Percentiles rank a stretch among this genome's conserved stretches.
Conservation (phyloP, 1,140 invertebrate genomes). For the Bombus soroeensis region DNA sequence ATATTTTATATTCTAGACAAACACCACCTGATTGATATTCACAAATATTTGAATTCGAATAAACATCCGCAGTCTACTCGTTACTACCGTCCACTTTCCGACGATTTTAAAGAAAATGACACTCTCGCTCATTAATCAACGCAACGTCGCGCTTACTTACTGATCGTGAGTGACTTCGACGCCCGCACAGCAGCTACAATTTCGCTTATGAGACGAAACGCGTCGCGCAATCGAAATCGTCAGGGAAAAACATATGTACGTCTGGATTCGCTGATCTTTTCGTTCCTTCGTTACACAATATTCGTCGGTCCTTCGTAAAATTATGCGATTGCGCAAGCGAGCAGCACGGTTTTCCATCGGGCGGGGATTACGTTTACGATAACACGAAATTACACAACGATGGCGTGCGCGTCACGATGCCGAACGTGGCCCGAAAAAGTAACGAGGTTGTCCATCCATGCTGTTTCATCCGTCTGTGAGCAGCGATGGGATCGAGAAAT, state of each 20-base stretch:
- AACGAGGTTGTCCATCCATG: constrained; percentile 15
- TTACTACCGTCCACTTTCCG: neutral
- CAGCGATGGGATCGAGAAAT: neutral
- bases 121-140: neutral
- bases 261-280: constrained; percentile 35
- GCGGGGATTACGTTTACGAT: constrained; percentile 38
- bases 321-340: constrained; percentile 9
- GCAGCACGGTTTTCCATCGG: neutral
- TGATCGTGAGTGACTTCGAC: neutral
- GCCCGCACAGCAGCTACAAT: neutral
- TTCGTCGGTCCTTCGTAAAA: constrained; percentile 19
- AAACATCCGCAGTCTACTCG: neutral
- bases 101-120: no score
- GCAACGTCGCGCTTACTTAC: neutral
- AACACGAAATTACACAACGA: constrained; percentile 48
- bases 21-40: neutral
- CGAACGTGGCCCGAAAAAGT: constrained; percentile 39
- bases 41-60: neutral
- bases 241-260: neutral
- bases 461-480: neutral
- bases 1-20: no score
- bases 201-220: neutral
- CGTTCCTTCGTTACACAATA: constrained; percentile 26
- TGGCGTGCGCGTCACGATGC: neutral
- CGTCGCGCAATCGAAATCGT: no score